Base-by-base conservation (phyloP, 2,797 vertebrate species). In the Pipistrellus pygmaeus region DNA sequence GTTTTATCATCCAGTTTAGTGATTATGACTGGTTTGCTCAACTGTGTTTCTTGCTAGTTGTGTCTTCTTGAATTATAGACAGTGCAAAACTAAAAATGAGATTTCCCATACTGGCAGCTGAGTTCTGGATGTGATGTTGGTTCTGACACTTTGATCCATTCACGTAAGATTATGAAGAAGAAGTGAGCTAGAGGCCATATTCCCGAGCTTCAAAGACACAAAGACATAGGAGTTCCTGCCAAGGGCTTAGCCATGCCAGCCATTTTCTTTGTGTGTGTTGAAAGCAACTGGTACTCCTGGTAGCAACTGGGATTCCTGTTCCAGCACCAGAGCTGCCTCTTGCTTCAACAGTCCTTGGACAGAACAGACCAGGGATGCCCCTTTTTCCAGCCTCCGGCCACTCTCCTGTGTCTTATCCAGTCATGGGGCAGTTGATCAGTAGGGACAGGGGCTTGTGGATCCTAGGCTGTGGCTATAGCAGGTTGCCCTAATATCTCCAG, bases 221-320 rank as follows among this genome's bases (percentile, higher is more conserved):
- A 53, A 51, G n/a, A 51, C 21, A 14, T 2, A 18, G 5, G 11
- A 38, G 53, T 76, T 69, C 62, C 55, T 46, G 17, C 44, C 44
- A 38, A 0, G 14, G 27, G 32, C 7, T 1, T 4, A 10, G 13
- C 15, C 23, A 5, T 1, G 60, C 66, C 2, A 0, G n/a, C n/a
- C 57, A 66, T 25, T 7, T 71, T 27, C n/a, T 64, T 18, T 62
- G 12, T 8, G 41, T 32, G 7, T 20, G 1, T 38, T 20, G 23
- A 41, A 80, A 83, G 53, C 25, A 90, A 57, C 23, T 30, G 25
- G 5, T 4, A 35, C 30, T 27, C 1, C 8, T 25, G 72, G 77
- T 66, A 41, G 25, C 27, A n/a, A 7, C n/a, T 44, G 82, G n/a
- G 73, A 53, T 55, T 88, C 77, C 13, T 15, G 57, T 44, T 73